A percentile compares a stretch with the other conserved stretches of the same genome.
Evolutionary conservation across 2,888 invertebrate species (phyloP).

Genomic region (Globia sparganii): DNA sequence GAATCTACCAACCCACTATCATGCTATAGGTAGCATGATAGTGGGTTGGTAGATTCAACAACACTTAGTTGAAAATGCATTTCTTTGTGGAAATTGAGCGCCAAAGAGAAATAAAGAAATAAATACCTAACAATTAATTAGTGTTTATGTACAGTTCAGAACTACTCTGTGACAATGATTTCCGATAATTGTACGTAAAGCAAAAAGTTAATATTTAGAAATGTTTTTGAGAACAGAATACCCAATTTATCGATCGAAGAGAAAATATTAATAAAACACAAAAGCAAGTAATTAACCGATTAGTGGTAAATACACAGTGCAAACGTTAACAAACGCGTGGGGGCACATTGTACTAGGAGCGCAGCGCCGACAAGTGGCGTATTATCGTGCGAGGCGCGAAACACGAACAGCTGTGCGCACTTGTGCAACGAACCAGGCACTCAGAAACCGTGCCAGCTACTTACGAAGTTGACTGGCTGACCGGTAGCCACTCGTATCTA

Average conservation of each 20-base stretch:
- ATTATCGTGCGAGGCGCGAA: slow-evolving; percentile 58
- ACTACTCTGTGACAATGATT: not conserved
- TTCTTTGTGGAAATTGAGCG: not conserved
- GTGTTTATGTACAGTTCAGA: not conserved
- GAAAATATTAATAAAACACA: not conserved
- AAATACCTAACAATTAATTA: not conserved
- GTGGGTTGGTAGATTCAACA: too few relatives aligned
- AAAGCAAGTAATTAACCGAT: slow-evolving; percentile 13
- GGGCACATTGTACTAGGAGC: slow-evolving; percentile 76
- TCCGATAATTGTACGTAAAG: not conserved
- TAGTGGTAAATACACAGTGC: slow-evolving; percentile 44
- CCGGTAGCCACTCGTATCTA: slow-evolving; percentile 52
- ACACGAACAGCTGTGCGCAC: slow-evolving; percentile 65
- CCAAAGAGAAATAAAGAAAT: not conserved
- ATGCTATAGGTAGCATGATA: too few relatives aligned
- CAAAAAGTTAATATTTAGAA: too few relatives aligned
- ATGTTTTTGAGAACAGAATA: not conserved
- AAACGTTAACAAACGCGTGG: slow-evolving; percentile 69
- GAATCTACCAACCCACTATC: slow-evolving; percentile 73
- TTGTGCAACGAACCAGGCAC: slow-evolving; percentile 80
- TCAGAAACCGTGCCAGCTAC: slow-evolving; percentile 74
- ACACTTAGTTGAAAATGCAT: slow-evolving; percentile 36
- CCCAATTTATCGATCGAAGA: not conserved
- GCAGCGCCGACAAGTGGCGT: slow-evolving; percentile 70
- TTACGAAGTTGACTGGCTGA: slow-evolving; percentile 73